phyloP scores from a whole-genome alignment of 2,888 invertebrate genomes.

The Xylota segnis region DNA sequence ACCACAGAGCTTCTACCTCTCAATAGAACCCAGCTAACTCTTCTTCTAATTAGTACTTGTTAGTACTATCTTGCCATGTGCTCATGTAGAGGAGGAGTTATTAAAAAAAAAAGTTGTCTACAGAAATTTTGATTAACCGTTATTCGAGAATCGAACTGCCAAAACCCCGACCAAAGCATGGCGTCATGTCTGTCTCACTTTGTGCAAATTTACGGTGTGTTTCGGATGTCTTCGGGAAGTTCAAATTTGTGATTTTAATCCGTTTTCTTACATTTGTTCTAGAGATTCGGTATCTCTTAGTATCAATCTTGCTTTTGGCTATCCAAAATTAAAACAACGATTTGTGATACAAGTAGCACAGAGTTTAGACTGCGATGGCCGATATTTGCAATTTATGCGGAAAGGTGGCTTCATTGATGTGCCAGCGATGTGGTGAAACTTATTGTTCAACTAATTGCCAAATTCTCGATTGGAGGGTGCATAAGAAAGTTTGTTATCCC shows the following conservation, averaged over 20 bases:
- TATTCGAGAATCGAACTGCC: constrained; percentile 39
- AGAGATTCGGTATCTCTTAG: neutral
- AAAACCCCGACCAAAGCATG: neutral
- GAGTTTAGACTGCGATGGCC: constrained; percentile 15
- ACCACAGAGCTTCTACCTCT: too few relatives aligned
- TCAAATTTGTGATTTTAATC: neutral
- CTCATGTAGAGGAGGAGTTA: constrained; percentile 12
- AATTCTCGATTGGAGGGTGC: constrained; percentile 73
- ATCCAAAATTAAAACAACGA: neutral
- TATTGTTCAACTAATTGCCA: constrained; percentile 76
- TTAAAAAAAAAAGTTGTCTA: neutral
- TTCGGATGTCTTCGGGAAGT: neutral
- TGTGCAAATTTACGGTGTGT: neutral
- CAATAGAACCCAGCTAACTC: too few relatives aligned
- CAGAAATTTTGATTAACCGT: constrained; percentile 8
- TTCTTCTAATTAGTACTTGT: too few relatives aligned
- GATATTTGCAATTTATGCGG: constrained; percentile 72
- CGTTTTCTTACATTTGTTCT: neutral
- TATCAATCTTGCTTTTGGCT: neutral
- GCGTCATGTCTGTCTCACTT: neutral
- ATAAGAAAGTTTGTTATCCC: constrained; percentile 77
- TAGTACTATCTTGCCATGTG: too few relatives aligned
- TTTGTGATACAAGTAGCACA: neutral
- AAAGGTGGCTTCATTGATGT: constrained; percentile 56
- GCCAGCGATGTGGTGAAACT: constrained; percentile 71